These are phyloP conservation scores for Rhopalosiphum nymphaeae DNA, from an alignment of 2,888 invertebrate genomes.

Conservation along the genomic window DNA sequence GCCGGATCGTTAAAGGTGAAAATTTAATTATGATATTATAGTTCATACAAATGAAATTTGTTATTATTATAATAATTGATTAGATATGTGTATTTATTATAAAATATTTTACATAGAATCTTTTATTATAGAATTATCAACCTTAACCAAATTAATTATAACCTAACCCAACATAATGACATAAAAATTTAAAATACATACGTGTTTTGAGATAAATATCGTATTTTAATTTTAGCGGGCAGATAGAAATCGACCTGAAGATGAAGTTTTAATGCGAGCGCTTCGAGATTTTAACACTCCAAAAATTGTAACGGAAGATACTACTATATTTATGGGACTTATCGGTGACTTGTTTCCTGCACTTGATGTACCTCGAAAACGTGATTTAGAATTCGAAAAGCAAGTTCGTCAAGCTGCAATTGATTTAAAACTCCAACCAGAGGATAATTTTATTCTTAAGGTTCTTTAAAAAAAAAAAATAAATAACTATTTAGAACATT, in stretches of 20 bases:
- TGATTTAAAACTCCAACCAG: slow-evolving; percentile 89
- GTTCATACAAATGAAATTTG: neutral
- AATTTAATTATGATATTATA: neutral
- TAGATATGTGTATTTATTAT: neutral
- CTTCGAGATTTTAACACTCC: slow-evolving; percentile 94
- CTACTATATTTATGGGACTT: slow-evolving; percentile 92
- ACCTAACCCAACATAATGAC: too few relatives aligned
- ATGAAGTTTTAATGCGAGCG: slow-evolving; percentile 94
- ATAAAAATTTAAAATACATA: neutral
- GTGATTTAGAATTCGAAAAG: slow-evolving; percentile 87
- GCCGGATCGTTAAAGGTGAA: slow-evolving; percentile 88
- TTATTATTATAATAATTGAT: neutral
- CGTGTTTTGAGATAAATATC: neutral
- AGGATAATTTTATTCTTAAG: slow-evolving; percentile 88
- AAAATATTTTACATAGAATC: neutral
- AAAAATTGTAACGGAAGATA: slow-evolving; percentile 93
- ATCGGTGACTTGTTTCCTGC: slow-evolving; percentile 95
- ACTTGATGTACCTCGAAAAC: slow-evolving; percentile 89
- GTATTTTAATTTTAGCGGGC: slow-evolving; percentile 73
- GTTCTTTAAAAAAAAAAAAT: slow-evolving; percentile 70
- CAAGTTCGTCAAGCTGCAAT: slow-evolving; percentile 81
- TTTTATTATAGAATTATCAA: neutral
- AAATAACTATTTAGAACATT: neutral
- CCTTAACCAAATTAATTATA: neutral
- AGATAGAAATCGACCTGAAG: slow-evolving; percentile 84